Evolutionary conservation across 2,113 vertebrate genomes (phyloP), one percentile per base, ranked within the genome.

Genomic region (Scomber scombrus): DNA sequence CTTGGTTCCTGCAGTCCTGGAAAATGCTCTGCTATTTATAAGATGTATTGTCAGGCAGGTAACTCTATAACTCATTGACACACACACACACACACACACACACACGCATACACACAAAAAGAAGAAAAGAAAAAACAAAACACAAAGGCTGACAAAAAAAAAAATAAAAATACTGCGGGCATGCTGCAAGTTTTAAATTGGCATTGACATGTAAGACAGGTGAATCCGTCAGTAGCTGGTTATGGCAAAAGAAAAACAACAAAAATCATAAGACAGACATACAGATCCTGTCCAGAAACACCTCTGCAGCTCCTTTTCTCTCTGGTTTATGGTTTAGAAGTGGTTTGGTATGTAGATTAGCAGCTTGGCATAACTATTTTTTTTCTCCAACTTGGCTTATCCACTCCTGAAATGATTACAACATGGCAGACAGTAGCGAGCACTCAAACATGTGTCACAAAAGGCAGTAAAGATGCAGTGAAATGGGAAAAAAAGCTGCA

Each of bases 1-100:
- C 79, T 71, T 67, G 75, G 58, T 50, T 83, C 14, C 76, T 72
- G 78, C 60, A 46, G 60, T n/a, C n/a, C 13, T 7, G 31, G 61
- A 74, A 16, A 16, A 45, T 34, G 16, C 10, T 57, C 2, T 70
- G 71, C 63, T 76, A 52, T 88, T 79, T 71, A 76, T 80, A 80
- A 74, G 40, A 40, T 7, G n/a, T 4, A 16, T 3, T 64, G 29
- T 0, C 45, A 60, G 68, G 80, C 21, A n/a, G 56, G 67, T 49
- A 57, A 71, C 40, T 56, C 26, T 13, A 54, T 23, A 23, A 43
- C 46, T 12, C 16, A 18, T n/a, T n/a, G n/a, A n/a, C n/a, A n/a
- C n/a, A n/a, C n/a, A n/a, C n/a, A n/a, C n/a, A n/a, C n/a, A n/a
- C n/a, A n/a, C n/a, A n/a, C n/a, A n/a, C n/a, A n/a, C n/a, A n/a